Evolutionary conservation across 2,113 vertebrate genomes (phyloP), one percentile per base, ranked within the genome.

Genomic region (Nibea albiflora): DNA sequence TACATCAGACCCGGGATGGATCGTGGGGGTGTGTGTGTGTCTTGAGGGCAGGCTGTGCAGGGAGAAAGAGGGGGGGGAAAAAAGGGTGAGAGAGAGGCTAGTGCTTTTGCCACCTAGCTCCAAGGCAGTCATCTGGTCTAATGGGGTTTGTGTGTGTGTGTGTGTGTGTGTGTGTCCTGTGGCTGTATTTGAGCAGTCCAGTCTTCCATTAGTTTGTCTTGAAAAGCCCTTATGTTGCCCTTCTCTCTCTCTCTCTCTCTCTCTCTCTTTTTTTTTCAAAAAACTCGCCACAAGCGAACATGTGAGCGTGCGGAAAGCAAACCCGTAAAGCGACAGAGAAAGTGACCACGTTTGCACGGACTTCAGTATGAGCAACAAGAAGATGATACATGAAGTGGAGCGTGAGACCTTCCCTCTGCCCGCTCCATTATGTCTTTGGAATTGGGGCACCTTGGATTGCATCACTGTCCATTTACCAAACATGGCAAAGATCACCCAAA

Each of bases 61-160:
- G 74, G 80, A 80, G 74, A 50, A 44, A 63, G 16, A 47, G 47
- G 11, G 42, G 11, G 44, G 42, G 11, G 44, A 1, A 62, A 12
- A 53, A 58, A 65, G 63, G 56, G 79, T 17, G 82, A 85, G 76
- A 63, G 68, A 31, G 69, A 73, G 62, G 78, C 78, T 46, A 74
- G 86, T 76, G 75, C 61, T 20, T 20, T 4, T 57, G 81, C 85
- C 84, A 89, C 88, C 89, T 88, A 70, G 85, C 90, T 86, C 84
- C 74, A 16, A 89, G 86, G 88, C 89, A 90, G 78, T 90, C 87
- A 87, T 89, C 89, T 89, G 85, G 58, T 81, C 63, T 85, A 84
- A 90, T 78, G 75, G 79, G 57, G 66, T n/a, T 17, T 70, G 84
- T 86, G 88, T 78, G 88, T 78, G 81, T 77, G 19, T 15, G 62